Conservation (phyloP, 2,797 vertebrate genomes). For the Petrocephalus schoutedeni region DNA sequence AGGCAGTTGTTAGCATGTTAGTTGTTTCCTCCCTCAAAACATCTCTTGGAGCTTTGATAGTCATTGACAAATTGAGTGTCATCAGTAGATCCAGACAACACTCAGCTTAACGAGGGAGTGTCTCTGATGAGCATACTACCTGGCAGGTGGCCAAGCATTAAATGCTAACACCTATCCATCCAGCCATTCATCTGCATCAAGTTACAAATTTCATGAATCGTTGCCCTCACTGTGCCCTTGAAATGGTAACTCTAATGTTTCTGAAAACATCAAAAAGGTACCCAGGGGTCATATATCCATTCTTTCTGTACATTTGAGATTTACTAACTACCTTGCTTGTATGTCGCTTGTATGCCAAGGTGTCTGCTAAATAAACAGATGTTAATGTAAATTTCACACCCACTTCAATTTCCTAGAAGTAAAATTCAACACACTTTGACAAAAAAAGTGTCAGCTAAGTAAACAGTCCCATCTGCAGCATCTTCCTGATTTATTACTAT, state of each 20-base stretch:
- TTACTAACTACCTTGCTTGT: background rate
- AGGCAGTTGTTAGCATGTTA: background rate
- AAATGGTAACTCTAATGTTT: background rate
- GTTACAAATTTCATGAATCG: background rate
- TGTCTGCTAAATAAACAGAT: background rate
- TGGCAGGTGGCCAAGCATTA: background rate
- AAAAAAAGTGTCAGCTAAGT: background rate
- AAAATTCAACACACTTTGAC: background rate
- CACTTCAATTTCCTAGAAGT: background rate
- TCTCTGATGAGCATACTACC: background rate
- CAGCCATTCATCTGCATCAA: background rate
- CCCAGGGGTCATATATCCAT: background rate
- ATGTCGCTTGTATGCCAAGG: background rate
- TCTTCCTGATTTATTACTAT: background rate
- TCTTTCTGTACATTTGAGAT: background rate
- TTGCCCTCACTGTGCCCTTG: background rate
- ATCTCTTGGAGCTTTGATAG: background rate
- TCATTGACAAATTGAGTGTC: background rate
- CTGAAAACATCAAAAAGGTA: background rate
- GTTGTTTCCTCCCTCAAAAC: background rate
- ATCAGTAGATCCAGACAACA: background rate
- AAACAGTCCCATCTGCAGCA: background rate
- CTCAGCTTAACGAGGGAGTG: background rate
- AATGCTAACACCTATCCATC: background rate
- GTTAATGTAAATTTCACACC: background rate